Evolutionary conservation across 2,113 vertebrate genomes (phyloP).

Genomic region (Glareola pratincola): DNA sequence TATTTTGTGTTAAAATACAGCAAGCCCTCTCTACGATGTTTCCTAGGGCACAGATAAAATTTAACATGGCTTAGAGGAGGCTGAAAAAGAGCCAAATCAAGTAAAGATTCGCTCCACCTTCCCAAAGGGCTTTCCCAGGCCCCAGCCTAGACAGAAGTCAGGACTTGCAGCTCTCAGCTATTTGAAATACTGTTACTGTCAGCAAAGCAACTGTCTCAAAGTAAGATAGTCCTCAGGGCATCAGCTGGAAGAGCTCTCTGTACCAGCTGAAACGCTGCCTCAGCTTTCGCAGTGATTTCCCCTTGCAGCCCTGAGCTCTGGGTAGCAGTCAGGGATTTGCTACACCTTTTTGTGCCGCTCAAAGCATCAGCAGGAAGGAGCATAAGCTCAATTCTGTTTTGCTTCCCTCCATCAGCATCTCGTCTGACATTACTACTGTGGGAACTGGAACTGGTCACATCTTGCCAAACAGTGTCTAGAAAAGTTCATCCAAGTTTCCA

Average conservation of each 20-base stretch:
- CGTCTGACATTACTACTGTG: not conserved
- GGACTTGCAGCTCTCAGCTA: constrained; percentile 7
- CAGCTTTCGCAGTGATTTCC: not conserved
- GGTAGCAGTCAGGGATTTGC: not conserved
- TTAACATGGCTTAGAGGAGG: not conserved
- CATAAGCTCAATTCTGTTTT: not conserved
- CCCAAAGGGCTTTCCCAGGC: not conserved
- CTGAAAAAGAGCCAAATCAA: not conserved
- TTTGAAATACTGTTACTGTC: not conserved
- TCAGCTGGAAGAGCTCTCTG: not conserved
- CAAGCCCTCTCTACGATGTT: not conserved
- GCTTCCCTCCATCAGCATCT: not conserved
- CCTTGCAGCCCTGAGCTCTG: not conserved
- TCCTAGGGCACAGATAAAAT: not conserved
- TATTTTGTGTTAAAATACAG: not conserved
- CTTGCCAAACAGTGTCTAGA: not conserved
- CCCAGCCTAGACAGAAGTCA: not conserved
- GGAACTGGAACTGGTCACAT: not conserved
- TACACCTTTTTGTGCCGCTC: not conserved
- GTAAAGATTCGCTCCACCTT: not conserved
- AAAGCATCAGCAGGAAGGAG: not conserved
- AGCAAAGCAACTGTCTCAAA: not conserved
- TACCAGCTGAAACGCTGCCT: not conserved
- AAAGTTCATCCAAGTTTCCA: not conserved
- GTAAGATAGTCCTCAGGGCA: not conserved